These are phyloP conservation scores for Dicyrtomina minuta DNA, from an alignment of 2,888 invertebrate genomes.

Conservation along the genomic window DNA sequence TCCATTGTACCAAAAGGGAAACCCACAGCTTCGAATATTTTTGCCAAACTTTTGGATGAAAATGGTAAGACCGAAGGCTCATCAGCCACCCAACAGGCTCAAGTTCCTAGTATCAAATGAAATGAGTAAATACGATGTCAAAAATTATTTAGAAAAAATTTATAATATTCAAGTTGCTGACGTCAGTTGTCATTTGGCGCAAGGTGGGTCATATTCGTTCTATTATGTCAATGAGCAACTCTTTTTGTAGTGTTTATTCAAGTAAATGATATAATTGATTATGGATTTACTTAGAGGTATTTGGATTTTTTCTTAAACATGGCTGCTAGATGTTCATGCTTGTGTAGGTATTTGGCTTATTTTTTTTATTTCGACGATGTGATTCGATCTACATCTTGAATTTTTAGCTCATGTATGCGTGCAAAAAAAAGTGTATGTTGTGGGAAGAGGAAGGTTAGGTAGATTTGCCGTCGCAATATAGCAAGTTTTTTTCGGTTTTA, in stretches of 20 bases:
- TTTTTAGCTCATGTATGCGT: no score
- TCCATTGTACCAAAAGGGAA: constrained; percentile 85
- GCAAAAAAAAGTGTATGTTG: no score
- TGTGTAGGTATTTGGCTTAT: no score
- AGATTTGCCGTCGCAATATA: no score
- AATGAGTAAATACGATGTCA: constrained; percentile 89
- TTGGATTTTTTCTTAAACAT: no score
- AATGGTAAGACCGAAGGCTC: constrained; percentile 67
- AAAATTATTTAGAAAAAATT: constrained; percentile 93
- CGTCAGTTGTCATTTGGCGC: constrained; percentile 72
- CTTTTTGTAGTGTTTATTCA: not conserved
- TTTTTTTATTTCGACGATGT: no score
- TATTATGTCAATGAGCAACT: no score
- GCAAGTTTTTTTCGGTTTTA: no score
- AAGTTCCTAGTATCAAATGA: constrained; percentile 87
- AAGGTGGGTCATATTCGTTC: constrained; percentile 65
- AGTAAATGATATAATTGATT: not conserved
- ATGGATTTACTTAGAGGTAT: no score
- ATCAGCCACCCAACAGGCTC: constrained; percentile 74
- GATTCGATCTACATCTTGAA: no score
- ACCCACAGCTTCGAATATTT: constrained; percentile 90
- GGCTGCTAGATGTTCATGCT: no score
- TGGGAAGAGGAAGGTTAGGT: no score
- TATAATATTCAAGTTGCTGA: constrained; percentile 80
- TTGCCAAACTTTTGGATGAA: constrained; percentile 98